Conservation (phyloP, 2,888 invertebrate species). For the Desoria tigrina region DNA sequence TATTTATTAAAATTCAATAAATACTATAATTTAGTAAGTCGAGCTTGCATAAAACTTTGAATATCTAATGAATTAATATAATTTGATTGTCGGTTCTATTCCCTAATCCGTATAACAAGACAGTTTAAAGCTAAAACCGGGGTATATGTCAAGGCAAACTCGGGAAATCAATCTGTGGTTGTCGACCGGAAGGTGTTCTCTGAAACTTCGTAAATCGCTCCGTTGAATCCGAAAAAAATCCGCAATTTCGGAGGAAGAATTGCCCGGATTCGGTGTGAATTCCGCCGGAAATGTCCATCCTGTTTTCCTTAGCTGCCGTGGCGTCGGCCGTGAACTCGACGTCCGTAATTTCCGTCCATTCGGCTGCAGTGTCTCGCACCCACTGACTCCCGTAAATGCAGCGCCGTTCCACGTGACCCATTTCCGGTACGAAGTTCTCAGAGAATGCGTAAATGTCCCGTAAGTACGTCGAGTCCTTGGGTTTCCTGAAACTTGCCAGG, state of each 20-base stretch:
- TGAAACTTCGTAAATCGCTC: slow-evolving; percentile 17
- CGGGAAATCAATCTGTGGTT: slow-evolving; percentile 13
- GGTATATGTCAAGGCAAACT: slow-evolving; percentile 7
- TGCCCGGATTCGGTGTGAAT: slow-evolving; percentile 20
- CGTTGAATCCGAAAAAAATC: slow-evolving; percentile 43
- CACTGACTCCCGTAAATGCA: slow-evolving; percentile 45
- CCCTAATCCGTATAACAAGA: too few relatives aligned
- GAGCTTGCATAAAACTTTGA: too few relatives aligned
- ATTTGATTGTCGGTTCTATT: too few relatives aligned
- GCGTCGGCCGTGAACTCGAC: slow-evolving; percentile 46
- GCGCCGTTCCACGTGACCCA: slow-evolving; percentile 38
- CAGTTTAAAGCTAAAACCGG: too few relatives aligned
- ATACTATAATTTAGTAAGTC: too few relatives aligned
- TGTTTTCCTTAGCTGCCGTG: slow-evolving; percentile 29
- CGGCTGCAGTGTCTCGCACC: slow-evolving; percentile 27
- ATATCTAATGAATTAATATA: too few relatives aligned
- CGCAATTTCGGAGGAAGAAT: slow-evolving; percentile 48
- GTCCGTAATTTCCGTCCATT: slow-evolving; percentile 39
- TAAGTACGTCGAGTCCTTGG: slow-evolving; percentile 40
- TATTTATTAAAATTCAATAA: too few relatives aligned
- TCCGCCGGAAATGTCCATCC: slow-evolving; percentile 45
- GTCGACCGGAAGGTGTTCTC: neutral
- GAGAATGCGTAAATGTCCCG: slow-evolving; percentile 43
- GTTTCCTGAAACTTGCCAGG: slow-evolving; percentile 44
- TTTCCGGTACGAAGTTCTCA: slow-evolving; percentile 47